Conservation (phyloP, 2,113 vertebrate genomes). For the Thomomys bottae region DNA sequence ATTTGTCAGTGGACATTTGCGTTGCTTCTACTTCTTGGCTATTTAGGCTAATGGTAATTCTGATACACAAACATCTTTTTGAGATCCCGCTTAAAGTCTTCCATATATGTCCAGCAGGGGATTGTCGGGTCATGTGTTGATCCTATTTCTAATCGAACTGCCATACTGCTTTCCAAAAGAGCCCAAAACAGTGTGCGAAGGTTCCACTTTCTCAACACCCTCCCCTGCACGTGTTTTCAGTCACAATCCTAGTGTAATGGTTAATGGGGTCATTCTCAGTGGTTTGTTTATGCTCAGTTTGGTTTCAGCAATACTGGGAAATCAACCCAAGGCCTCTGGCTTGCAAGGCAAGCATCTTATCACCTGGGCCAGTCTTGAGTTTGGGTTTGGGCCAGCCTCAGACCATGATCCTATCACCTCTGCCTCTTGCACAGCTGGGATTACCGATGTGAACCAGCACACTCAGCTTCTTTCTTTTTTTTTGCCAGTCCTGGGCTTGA, state of each 20-base stretch:
- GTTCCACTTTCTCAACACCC: neutral
- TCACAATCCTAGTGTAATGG: neutral
- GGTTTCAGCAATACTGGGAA: too few species aligned
- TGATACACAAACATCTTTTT: neutral
- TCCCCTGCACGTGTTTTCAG: neutral
- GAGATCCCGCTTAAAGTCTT: neutral
- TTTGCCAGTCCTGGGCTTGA: too few species aligned
- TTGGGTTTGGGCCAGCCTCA: too few species aligned
- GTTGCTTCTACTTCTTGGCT: neutral
- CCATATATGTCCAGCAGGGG: neutral
- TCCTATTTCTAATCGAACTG: neutral
- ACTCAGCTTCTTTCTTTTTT: too few species aligned
- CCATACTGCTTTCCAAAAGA: neutral
- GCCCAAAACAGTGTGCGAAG: too few species aligned
- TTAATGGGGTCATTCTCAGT: neutral
- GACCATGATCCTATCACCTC: too few species aligned
- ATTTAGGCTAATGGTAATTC: neutral
- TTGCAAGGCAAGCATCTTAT: too few species aligned
- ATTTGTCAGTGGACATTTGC: neutral
- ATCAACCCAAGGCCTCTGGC: too few species aligned
- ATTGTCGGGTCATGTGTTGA: neutral
- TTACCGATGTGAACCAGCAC: too few species aligned
- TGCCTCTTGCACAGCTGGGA: too few species aligned
- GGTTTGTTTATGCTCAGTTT: too few species aligned
- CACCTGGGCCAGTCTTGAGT: too few species aligned